Base-by-base conservation (phyloP, 1,140 invertebrate genomes). In the Hydropsyche tenuis region DNA sequence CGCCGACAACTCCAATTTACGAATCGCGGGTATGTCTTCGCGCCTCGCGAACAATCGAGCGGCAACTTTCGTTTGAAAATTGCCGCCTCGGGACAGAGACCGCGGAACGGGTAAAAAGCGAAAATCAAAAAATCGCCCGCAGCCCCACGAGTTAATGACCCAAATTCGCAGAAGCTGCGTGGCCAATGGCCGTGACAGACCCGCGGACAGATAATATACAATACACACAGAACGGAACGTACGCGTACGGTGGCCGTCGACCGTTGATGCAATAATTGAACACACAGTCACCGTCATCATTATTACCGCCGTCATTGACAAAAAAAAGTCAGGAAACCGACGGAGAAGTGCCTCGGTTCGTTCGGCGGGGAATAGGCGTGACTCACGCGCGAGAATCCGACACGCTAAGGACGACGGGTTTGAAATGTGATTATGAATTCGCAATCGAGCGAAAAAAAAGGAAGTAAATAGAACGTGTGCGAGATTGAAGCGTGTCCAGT, bases 1-100 rank as follows among this genome's bases (percentile, higher is more conserved):
- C 30, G 9, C 30, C 30, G 30, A 37, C 30, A 37, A 37, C 3
- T 37, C 9, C 30, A 9, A 37, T 37, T 9, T 37, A 9, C 30
- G 30, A 37, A 37, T 37, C 30, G n/a, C n/a, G n/a, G n/a, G n/a
- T n/a, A n/a, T n/a, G n/a, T n/a, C n/a, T n/a, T n/a, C n/a, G n/a
- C n/a, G n/a, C n/a, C n/a, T n/a, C n/a, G n/a, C n/a, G n/a, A n/a
- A n/a, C 7, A 60, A 60, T 22, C 20, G 22, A 12, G 56, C n/a
- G 56, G 51, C 51, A 53, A 60, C 56, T 60, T 60, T 60, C 56
- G 56, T 60, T 60, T 60, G 56, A 60, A 60, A 60, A 60, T 27
- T 60, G 25, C 23, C 22, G 22, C 56, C 22, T 3, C 3, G 14
- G 56, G 56, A 20, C 56, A 48, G 4, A 14, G 3, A 7, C 16